phyloP scores from a whole-genome alignment of 2,888 invertebrate genomes.

The Orgyia antiqua region DNA sequence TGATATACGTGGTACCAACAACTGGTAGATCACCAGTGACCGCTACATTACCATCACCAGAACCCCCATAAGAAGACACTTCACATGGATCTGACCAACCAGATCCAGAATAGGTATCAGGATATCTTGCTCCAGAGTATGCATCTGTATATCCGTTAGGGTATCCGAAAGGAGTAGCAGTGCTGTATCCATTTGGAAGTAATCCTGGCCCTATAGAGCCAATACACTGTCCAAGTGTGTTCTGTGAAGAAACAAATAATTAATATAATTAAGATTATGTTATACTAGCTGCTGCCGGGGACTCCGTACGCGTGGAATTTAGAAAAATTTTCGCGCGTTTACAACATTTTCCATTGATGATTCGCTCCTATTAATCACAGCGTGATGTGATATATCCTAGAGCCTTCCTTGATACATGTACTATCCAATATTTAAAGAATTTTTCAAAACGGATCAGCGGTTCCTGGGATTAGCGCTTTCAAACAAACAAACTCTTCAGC shows the following conservation, averaged over 20 bases:
- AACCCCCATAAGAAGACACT: constrained; percentile 19
- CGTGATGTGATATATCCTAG: neutral
- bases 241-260: constrained; percentile 5
- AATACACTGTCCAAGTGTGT: constrained; percentile 13
- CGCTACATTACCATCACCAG: constrained; percentile 30
- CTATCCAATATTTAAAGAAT: too few relatives aligned
- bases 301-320: too few relatives aligned
- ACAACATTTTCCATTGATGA: too few relatives aligned
- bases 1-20: constrained; percentile 15
- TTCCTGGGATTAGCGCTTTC: too few relatives aligned
- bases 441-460: too few relatives aligned
- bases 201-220: neutral
- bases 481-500: too few relatives aligned
- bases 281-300: too few relatives aligned
- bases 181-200: neutral
- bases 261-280: neutral
- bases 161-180: constrained; percentile 24
- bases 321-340: too few relatives aligned
- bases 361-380: neutral
- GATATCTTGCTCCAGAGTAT: too few relatives aligned
- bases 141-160: constrained; percentile 31
- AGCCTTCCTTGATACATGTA: too few relatives aligned
- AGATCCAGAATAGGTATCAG: too few relatives aligned
- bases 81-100: too few relatives aligned
- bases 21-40: constrained; percentile 22